Conservation (phyloP, 2,113 vertebrate genomes). For the Bufo gargarizans region DNA sequence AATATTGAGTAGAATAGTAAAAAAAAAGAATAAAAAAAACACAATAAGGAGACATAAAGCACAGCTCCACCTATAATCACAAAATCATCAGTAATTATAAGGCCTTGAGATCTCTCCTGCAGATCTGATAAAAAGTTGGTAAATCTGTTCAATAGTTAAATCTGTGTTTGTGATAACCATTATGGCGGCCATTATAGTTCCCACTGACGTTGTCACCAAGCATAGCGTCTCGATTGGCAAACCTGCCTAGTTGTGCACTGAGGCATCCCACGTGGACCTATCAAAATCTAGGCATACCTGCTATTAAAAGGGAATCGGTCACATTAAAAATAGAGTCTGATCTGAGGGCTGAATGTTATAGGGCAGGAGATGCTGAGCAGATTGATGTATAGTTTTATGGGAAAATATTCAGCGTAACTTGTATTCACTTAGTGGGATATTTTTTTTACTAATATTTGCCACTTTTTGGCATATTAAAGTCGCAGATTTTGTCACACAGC, state of each 20-base stretch:
- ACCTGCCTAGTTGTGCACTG: neutral
- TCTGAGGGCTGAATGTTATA: too few relatives aligned
- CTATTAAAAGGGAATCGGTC: neutral
- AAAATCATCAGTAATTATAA: neutral
- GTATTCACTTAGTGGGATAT: too few relatives aligned
- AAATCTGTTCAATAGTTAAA: neutral
- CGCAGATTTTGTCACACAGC: too few relatives aligned
- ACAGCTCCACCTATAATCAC: neutral
- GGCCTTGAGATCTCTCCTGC: neutral
- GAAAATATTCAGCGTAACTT: neutral
- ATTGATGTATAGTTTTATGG: too few relatives aligned
- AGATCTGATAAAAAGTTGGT: neutral
- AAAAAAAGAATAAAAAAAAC: slow-evolving; percentile 60
- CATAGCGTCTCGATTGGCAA: neutral
- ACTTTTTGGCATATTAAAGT: too few relatives aligned
- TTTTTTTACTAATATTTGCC: too few relatives aligned
- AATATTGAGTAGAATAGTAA: slow-evolving; percentile 67
- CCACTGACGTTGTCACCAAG: neutral
- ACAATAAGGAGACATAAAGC: neutral
- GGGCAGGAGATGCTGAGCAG: too few relatives aligned
- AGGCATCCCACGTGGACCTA: neutral
- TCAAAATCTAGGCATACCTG: neutral
- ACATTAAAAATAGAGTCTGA: neutral
- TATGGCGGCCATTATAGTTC: neutral
- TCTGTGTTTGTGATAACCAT: neutral